These are phyloP conservation scores for Lamellibrachia luymesi DNA, from an alignment of 1,140 invertebrate genomes.

Conservation along the genomic window DNA sequence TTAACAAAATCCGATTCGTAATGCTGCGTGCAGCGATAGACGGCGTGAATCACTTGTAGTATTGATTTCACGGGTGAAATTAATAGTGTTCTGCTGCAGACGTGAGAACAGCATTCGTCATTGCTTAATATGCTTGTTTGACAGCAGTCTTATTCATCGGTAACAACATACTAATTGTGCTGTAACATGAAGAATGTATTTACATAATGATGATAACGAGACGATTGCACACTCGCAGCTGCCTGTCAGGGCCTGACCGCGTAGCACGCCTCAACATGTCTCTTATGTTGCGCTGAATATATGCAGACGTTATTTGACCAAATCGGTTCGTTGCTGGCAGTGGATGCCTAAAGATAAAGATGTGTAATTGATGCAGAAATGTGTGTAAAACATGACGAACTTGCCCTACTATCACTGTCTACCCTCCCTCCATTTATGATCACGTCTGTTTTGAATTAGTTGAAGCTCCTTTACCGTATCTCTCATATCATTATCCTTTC, in stretches of 20 bases:
- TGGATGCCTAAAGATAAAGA: too few relatives aligned
- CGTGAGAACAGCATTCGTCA: background rate
- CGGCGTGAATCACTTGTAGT: background rate
- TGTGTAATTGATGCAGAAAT: background rate
- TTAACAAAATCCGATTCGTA: background rate
- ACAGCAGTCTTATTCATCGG: background rate
- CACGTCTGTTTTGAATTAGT: too few relatives aligned
- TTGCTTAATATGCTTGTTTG: background rate
- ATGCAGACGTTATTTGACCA: background rate
- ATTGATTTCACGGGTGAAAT: background rate
- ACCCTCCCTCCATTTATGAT: too few relatives aligned
- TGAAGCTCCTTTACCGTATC: too few relatives aligned
- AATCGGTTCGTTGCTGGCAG: background rate
- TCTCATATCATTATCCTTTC: too few relatives aligned
- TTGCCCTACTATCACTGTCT: too few relatives aligned
- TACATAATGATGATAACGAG: background rate
- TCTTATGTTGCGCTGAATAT: background rate
- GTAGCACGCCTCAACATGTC: background rate
- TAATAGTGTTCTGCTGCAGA: background rate
- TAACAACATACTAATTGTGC: background rate
- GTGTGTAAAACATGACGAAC: background rate
- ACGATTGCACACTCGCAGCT: background rate
- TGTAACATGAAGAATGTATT: background rate
- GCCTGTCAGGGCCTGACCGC: background rate
- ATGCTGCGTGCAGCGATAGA: background rate